These are phyloP conservation scores for Disparrhopalites patrizii DNA, from an alignment of 2,888 invertebrate species.

Conservation along the genomic window DNA sequence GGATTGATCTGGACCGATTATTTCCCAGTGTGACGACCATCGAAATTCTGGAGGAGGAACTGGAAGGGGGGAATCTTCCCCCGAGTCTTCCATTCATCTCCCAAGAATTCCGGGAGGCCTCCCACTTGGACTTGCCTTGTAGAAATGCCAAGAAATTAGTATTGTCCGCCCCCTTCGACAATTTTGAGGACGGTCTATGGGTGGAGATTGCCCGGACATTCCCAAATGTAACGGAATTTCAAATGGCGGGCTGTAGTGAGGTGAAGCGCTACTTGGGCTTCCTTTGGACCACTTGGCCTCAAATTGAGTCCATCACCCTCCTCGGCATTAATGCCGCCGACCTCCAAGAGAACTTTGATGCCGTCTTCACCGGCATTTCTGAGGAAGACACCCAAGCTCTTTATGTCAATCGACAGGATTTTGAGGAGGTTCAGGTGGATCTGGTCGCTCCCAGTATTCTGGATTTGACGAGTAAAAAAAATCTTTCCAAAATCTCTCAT, in stretches of 20 bases:
- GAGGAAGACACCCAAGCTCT: slow-evolving; percentile 1
- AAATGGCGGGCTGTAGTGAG: not conserved
- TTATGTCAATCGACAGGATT: not conserved
- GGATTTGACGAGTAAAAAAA: not conserved
- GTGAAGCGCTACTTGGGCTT: not conserved
- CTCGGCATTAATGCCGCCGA: not conserved
- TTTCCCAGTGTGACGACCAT: not conserved
- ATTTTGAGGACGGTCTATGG: not conserved
- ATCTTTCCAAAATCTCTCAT: too few relatives aligned
- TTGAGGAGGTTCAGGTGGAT: not conserved
- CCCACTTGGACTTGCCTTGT: too few relatives aligned
- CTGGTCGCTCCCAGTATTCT: not conserved
- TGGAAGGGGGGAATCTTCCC: too few relatives aligned
- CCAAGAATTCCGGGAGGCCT: too few relatives aligned
- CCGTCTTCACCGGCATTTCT: not conserved
- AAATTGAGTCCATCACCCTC: not conserved
- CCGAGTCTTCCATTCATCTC: too few relatives aligned
- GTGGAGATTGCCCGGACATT: not conserved
- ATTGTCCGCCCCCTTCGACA: not conserved
- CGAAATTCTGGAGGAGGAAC: not conserved
- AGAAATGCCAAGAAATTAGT: not conserved
- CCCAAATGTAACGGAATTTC: not conserved
- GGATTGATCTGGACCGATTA: not conserved
- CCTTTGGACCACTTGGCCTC: not conserved
- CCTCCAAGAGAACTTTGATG: not conserved